A percentile compares a stretch with the other conserved stretches of the same genome.
phyloP scores from a whole-genome alignment of 2,113 vertebrate genomes.

The Xenus cinereus region DNA sequence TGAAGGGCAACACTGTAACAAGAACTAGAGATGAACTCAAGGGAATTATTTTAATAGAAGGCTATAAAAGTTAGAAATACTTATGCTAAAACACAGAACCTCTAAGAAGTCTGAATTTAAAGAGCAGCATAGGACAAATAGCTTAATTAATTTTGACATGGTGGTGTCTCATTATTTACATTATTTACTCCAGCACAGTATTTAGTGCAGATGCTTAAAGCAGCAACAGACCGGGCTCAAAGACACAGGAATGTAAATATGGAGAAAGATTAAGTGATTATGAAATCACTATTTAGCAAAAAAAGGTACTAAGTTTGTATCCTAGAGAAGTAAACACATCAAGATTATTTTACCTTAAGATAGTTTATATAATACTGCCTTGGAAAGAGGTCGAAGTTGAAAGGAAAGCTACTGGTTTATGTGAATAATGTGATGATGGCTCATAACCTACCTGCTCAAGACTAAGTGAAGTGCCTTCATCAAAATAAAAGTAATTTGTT shows the following conservation, averaged over 20 bases:
- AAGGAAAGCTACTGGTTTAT: neutral
- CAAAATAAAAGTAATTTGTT: neutral
- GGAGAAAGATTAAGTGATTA: neutral
- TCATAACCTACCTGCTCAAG: neutral
- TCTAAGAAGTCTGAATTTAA: neutral
- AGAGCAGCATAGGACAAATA: neutral
- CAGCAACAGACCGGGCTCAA: neutral
- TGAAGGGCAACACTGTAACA: neutral
- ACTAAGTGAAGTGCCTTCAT: neutral
- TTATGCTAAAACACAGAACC: neutral
- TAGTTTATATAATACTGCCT: neutral
- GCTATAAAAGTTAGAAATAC: neutral
- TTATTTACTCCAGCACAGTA: neutral
- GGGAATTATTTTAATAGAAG: neutral
- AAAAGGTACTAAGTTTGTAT: neutral
- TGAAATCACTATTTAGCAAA: neutral
- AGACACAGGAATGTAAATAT: neutral
- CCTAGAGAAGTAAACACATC: neutral
- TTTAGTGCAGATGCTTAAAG: neutral
- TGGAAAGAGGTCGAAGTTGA: neutral
- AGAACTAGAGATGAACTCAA: neutral
- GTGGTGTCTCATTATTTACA: neutral
- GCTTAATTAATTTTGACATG: neutral
- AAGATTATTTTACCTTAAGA: neutral
- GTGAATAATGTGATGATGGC: neutral